Evolutionary conservation across 2,797 vertebrate species (phyloP), one percentile per base, ranked within the genome.

Genomic region (Lutra lutra): DNA sequence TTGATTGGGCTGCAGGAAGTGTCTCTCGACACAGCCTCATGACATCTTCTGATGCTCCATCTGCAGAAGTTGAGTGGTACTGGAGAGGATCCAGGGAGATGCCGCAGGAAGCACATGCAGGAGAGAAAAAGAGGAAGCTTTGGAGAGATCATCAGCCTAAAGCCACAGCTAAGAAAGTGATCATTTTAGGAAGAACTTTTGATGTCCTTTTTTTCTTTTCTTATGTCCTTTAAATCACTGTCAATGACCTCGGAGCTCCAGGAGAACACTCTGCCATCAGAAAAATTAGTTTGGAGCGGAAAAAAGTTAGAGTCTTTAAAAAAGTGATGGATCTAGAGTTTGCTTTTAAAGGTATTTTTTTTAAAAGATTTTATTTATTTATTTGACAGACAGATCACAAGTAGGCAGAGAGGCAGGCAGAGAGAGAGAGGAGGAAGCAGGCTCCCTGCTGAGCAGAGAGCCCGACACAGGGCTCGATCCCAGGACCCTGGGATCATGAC

Each of bases 111-210:
- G 95, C 92, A 78, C 93, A 95, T 18, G 86, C 43, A 86, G 87
- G 73, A 51, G 70, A 60, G 75, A 85, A 96, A 98, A 98, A 96
- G 97, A 62, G 0, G 97, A 97, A 98, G 95, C 89, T 92, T 27
- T 38, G 85, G 94, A 56, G 72, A 88, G 66, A 94, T 90, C 86
- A 94, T 91, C 87, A 77, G 75, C 72, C 95, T 75, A 92, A 95
- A 95, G 93, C 87, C 94, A 95, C 87, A 98, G 82, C 85, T 95
- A 97, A 89, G 97, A 98, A 98, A 97, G 95, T 97, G 89, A 77
- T 90, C 86, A 10, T 96, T 98, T 97, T 77, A 93, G 93, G 94
- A 95, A 97, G 91, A 66, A 97, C 94, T 92, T 96, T 83, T 83
- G 56, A 94, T 89, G 62, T 79, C 83, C 54, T 92, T 86, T 75